phyloP scores from a whole-genome alignment of 64 coral and sea anemone species.

The Actinia tenebrosa region DNA sequence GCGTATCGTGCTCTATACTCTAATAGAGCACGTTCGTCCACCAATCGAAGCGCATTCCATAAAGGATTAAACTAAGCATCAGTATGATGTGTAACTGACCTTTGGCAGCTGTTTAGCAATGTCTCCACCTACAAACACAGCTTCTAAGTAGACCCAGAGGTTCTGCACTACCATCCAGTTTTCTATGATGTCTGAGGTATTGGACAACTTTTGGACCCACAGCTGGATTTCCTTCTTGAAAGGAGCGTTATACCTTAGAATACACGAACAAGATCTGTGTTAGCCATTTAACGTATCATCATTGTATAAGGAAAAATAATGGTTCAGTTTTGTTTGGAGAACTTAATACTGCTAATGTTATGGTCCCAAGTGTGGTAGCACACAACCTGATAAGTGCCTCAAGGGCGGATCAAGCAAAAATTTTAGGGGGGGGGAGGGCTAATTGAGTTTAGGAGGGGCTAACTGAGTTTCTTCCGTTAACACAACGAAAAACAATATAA shows the following conservation, averaged over 20 bases:
- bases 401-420: too few relatives aligned
- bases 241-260: conserved; percentile 77
- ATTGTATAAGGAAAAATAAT: too few relatives aligned
- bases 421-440: too few relatives aligned
- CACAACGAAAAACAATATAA: too few relatives aligned
- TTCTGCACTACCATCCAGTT: conserved; percentile 97
- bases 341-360: too few relatives aligned
- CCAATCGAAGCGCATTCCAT: not conserved
- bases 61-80: too few relatives aligned
- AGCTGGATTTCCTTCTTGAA: conserved; percentile 91
- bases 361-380: too few relatives aligned
- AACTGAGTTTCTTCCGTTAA: too few relatives aligned
- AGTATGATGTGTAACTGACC: conserved; percentile 24
- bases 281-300: too few relatives aligned
- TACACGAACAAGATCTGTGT: not conserved
- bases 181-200: conserved; percentile 95
- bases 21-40: not conserved
- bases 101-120: conserved; percentile 92
- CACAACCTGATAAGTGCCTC: too few relatives aligned
- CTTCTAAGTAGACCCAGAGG: conserved; percentile 87
- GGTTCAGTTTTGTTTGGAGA: too few relatives aligned
- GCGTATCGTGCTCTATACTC: not conserved
- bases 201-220: conserved; percentile 94
- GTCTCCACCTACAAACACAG: conserved; percentile 92
- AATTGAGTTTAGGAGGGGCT: too few relatives aligned